Percentiles rank a stretch among this genome's conserved stretches.
Conservation (phyloP, 2,797 vertebrate species). For the Synaphobranchus kaupii region DNA sequence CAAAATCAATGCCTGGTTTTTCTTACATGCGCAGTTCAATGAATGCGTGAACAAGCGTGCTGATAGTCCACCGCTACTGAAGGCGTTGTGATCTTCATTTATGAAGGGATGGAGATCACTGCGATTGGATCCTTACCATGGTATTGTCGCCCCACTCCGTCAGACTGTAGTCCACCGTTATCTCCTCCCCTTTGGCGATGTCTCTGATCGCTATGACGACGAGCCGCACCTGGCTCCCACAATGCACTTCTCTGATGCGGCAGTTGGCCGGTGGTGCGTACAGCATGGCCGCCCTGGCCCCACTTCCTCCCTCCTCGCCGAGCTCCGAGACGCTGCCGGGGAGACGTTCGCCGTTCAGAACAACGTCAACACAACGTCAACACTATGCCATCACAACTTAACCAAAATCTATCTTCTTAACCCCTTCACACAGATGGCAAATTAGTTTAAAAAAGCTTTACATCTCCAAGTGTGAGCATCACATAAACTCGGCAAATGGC, state of each 20-base stretch:
- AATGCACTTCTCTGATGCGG: slow-evolving; percentile 78
- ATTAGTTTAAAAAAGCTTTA: too few species aligned
- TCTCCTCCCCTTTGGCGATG: slow-evolving; percentile 79
- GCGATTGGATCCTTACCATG: slow-evolving; percentile 60
- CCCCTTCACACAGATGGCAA: too few species aligned
- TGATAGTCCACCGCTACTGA: background rate
- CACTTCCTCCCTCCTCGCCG: slow-evolving; percentile 57
- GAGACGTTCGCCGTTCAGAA: background rate
- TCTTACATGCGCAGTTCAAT: background rate
- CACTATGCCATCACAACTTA: too few species aligned
- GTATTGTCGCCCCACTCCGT: slow-evolving; percentile 79
- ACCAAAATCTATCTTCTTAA: too few species aligned
- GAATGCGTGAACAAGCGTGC: background rate
- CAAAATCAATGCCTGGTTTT: background rate
- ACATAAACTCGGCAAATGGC: too few species aligned
- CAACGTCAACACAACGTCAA: background rate
- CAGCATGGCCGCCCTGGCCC: slow-evolving; percentile 71
- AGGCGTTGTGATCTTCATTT: background rate
- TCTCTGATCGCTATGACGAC: slow-evolving; percentile 79
- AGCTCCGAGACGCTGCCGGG: slow-evolving; percentile 65
- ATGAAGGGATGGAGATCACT: background rate
- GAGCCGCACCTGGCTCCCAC: slow-evolving; percentile 77
- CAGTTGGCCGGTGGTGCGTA: slow-evolving; percentile 78
- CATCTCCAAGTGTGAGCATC: too few species aligned
- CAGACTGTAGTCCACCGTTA: slow-evolving; percentile 81